Percentiles rank a stretch among this genome's conserved stretches.
Evolutionary conservation across 2,113 vertebrate genomes (phyloP).

Genomic region (Chaenogobius annularis): DNA sequence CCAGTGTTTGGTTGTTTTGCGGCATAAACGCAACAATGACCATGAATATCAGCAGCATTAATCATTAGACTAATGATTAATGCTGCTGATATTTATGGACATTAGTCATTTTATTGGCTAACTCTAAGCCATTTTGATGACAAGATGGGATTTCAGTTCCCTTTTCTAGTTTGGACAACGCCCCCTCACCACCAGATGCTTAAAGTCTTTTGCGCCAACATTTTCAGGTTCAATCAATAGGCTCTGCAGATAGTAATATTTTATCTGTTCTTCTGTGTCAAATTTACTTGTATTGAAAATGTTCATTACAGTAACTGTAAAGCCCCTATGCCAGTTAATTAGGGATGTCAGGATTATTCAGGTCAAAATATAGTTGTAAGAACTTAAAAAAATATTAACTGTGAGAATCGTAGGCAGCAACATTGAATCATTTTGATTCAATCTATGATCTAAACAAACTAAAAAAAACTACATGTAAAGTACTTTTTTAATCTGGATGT

Average conservation of each 20-base stretch:
- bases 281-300: no score
- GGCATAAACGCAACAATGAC: slow-evolving; percentile 4
- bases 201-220: slow-evolving; percentile 7
- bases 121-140: background rate
- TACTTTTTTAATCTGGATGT: no score
- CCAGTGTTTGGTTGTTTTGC: background rate
- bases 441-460: no score
- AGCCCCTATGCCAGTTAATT: background rate
- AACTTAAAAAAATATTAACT: no score
- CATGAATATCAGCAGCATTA: slow-evolving; percentile 4
- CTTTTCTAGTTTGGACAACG: slow-evolving; percentile 7
- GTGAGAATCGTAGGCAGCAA: no score
- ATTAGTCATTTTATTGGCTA: slow-evolving; percentile 8
- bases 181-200: slow-evolving; percentile 1
- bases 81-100: slow-evolving; percentile 2
- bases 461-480: no score
- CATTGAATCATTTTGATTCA: no score
- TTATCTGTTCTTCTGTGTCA: background rate
- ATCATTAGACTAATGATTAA: slow-evolving; percentile 19
- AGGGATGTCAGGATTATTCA: no score
- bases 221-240: background rate
- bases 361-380: no score
- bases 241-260: background rate
- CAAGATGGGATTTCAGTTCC: background rate
- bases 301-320: background rate